phyloP scores from a whole-genome alignment of 2,888 invertebrate species.

The Leptogaster cylindrica region DNA sequence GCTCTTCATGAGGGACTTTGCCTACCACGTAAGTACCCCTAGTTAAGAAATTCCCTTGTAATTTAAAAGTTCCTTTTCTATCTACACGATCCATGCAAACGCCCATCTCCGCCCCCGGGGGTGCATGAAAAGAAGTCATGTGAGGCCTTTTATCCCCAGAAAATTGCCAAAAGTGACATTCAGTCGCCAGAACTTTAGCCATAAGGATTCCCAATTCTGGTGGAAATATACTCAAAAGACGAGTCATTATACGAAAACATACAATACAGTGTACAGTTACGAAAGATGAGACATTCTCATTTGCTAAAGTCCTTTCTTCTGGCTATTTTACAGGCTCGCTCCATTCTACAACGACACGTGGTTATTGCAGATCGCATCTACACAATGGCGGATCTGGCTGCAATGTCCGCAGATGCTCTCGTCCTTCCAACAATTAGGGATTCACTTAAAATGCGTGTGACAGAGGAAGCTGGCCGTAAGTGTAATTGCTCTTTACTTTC shows the following conservation, averaged over 20 bases:
- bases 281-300: too few species aligned
- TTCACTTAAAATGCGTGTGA: conserved; percentile 74
- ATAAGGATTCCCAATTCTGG: conserved; percentile 42
- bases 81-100: not conserved
- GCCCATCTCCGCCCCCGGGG: not conserved
- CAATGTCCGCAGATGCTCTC: conserved; percentile 68
- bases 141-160: conserved; percentile 5
- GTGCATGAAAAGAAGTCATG: conserved; percentile 1
- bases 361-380: conserved; percentile 79
- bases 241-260: conserved; percentile 2
- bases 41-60: conserved; percentile 3
- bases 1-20: conserved; percentile 79
- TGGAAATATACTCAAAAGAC: conserved; percentile 11
- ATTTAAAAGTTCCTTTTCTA: not conserved
- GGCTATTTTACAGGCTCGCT: conserved; percentile 69
- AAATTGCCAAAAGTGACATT: conserved; percentile 17
- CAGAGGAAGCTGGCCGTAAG: conserved; percentile 79
- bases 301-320: conserved; percentile 9
- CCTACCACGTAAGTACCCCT: conserved; percentile 78
- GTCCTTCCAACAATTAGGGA: conserved; percentile 76
- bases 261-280: too few species aligned
- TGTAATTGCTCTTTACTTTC: too few species aligned
- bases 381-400: conserved; percentile 78
- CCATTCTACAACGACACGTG: conserved; percentile 87
- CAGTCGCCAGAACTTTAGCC: not conserved